These are phyloP conservation scores for Drosophila novamexicana DNA, from an alignment of 1,140 invertebrate species.

Conservation along the genomic window DNA sequence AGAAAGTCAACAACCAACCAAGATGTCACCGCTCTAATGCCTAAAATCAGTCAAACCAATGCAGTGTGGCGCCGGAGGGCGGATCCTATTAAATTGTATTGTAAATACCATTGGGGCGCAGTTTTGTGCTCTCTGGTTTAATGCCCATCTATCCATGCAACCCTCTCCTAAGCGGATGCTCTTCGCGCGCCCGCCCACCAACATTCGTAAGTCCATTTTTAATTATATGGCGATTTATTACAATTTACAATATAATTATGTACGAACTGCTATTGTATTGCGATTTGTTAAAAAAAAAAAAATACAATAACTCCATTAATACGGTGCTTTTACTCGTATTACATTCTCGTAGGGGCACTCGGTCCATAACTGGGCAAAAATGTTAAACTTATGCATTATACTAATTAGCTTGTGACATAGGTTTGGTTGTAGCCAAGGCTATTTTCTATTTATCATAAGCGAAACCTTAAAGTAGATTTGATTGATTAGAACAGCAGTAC, in stretches of 20 bases:
- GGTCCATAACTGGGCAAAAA: not conserved
- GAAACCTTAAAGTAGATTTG: no score
- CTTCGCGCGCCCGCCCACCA: constrained; percentile 10
- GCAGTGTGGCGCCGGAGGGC: constrained; percentile 3
- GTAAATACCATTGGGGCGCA: constrained; percentile 4
- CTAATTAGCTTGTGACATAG: not conserved
- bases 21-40: not conserved
- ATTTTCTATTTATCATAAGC: no score
- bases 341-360: not conserved
- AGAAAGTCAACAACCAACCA: constrained; percentile 4
- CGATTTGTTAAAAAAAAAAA: constrained; percentile 41
- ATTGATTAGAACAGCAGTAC: no score
- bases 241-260: constrained; percentile 59
- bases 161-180: constrained; percentile 4
- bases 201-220: constrained; percentile 58
- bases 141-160: constrained; percentile 4
- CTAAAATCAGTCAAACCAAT: not conserved
- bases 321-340: not conserved
- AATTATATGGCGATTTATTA: constrained; percentile 70
- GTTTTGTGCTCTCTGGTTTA: not conserved
- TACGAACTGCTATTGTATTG: constrained; percentile 62
- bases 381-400: not conserved
- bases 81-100: constrained; percentile 44
- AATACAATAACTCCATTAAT: constrained; percentile 37
- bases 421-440: no score